Percentiles rank a stretch among this genome's conserved stretches.
Conservation (phyloP, 2,888 invertebrate species). For the Pammene fasciana region DNA sequence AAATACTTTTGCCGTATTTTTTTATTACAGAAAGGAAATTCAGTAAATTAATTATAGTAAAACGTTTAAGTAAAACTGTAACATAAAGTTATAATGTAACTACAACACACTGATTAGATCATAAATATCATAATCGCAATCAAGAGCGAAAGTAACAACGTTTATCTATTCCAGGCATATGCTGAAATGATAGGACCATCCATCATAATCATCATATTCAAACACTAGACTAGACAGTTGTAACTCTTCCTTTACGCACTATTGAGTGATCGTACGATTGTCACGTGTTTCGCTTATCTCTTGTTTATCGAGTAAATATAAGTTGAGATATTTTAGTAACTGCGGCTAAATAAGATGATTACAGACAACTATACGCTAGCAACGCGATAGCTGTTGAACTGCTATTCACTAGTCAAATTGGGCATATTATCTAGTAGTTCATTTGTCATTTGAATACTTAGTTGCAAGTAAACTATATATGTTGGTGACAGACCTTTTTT, state of each 20-base stretch:
- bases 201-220: conserved; percentile 13
- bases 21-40: no score
- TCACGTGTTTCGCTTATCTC: conserved; percentile 26
- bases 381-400: not conserved
- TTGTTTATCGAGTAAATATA: conserved; percentile 12
- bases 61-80: no score
- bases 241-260: conserved; percentile 12
- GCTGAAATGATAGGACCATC: conserved; percentile 13
- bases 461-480: no score
- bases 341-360: not conserved
- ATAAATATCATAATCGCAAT: conserved; percentile 8
- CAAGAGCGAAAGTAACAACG: conserved; percentile 14
- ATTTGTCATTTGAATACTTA: no score
- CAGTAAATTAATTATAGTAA: no score
- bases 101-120: conserved; percentile 11
- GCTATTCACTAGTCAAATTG: not conserved
- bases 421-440: not conserved
- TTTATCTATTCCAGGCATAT: not conserved
- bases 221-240: conserved; percentile 17
- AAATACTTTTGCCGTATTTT: not conserved
- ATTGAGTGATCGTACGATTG: conserved; percentile 26
- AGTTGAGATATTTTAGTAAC: not conserved
- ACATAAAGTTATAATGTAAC: no score
- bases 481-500: no score
- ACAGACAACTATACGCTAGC: not conserved